Base-by-base conservation (phyloP, 1,140 invertebrate species). In the Zaprionus lachaisei region DNA sequence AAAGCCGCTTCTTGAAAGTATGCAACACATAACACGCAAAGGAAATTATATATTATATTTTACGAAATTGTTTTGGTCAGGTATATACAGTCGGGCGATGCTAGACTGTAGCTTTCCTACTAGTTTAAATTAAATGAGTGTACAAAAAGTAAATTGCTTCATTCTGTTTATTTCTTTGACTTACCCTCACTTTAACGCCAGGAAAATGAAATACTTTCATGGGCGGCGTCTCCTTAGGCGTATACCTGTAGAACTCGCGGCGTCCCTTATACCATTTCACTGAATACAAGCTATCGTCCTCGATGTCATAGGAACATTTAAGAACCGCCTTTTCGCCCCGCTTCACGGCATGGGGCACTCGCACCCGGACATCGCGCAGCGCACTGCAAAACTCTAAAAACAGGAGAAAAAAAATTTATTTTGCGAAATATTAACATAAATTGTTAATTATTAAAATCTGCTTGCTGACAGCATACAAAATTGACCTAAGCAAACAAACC, bases 181-280 rank as follows among this genome's bases (percentile, higher is more conserved):
- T 97, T 93, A 97, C 97, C 89, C 97, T 95, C 38, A 97, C 95
- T 92, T 96, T 94, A 15, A 97, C 95, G 62, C 96, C 96, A 6
- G 95, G 92, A 22, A 96, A 94, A 22, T 95, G 95, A 87, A 97
- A 97, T 28, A 95, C 95, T 90, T 96, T 97, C 7, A 95, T 96
- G 1, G 95, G 94, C 1, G 96, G 96, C 31, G 93, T 95, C 77
- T 97, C 96, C 64, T 95, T 96, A 0, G 96, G 96, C 4, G 96
- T 96, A 84, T 94, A 97, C 79, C 96, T 94, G 91, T 97, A 97
- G 93, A 97, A 97, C 82, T 97, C 96, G 22, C 95, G 94, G 79
- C 94, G 94, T 49, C 96, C 97, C 57, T 96, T 94, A 87, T 97
- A 97, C 97, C 97, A 98, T 93, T 97, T 96, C 74, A 98, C 95